Evolutionary conservation across 2,888 invertebrate genomes (phyloP).

Genomic region (Drosophila conformis): DNA sequence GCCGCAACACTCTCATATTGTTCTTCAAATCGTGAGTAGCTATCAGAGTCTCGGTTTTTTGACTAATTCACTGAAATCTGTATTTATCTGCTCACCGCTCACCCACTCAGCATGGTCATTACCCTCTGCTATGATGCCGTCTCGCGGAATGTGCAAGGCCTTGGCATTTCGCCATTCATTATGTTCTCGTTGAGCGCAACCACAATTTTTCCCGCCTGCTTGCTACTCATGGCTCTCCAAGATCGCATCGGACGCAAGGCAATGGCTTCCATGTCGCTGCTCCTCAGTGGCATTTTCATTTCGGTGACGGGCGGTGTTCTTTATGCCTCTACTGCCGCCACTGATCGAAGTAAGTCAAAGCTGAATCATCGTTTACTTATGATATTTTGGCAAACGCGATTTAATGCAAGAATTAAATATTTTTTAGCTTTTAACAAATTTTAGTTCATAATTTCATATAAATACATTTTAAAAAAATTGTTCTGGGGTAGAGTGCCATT

Average conservation of each 20-base stretch:
- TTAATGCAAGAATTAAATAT: background rate
- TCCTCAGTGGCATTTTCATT: slow-evolving; percentile 86
- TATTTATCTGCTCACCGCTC: slow-evolving; percentile 10
- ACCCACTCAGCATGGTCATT: slow-evolving; percentile 86
- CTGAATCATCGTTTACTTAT: background rate
- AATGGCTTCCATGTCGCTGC: slow-evolving; percentile 86
- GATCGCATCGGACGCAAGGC: slow-evolving; percentile 86
- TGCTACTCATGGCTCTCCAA: slow-evolving; percentile 84
- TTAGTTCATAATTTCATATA: background rate
- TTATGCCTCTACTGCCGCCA: slow-evolving; percentile 44
- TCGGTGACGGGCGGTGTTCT: slow-evolving; percentile 85
- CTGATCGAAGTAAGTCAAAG: slow-evolving; percentile 60
- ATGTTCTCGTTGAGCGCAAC: slow-evolving; percentile 86
- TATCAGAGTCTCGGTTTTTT: background rate
- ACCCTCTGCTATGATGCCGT: slow-evolving; percentile 87
- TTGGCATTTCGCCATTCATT: slow-evolving; percentile 86
- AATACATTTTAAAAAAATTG: background rate
- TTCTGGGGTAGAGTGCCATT: background rate
- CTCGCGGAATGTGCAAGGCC: slow-evolving; percentile 87
- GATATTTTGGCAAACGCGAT: background rate
- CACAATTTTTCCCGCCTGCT: slow-evolving; percentile 87
- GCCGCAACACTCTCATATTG: slow-evolving; percentile 85
- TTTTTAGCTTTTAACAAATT: background rate
- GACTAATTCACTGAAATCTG: background rate
- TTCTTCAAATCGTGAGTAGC: slow-evolving; percentile 87